Evolutionary conservation across 2,113 vertebrate species (phyloP).

Genomic region (Malurus melanocephalus): DNA sequence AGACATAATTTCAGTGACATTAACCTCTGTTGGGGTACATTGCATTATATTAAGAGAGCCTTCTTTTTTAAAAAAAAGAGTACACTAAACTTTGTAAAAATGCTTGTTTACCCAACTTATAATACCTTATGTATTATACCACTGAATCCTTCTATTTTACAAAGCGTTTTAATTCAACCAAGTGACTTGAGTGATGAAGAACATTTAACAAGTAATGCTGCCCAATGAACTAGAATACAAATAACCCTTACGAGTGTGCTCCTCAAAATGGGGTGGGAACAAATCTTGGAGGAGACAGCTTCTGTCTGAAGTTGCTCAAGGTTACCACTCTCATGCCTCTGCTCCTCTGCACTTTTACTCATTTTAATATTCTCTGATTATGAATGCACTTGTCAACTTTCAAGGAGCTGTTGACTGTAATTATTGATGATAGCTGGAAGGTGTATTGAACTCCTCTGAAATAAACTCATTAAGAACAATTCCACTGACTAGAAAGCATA

Average conservation of each 20-base stretch:
- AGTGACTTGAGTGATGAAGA: not conserved
- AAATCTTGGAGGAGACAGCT: not conserved
- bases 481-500: not conserved
- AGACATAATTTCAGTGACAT: not conserved
- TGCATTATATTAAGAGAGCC: not conserved
- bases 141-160: not conserved
- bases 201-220: not conserved
- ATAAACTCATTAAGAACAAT: slow-evolving; percentile 40
- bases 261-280: not conserved
- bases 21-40: not conserved
- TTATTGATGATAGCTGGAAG: not conserved
- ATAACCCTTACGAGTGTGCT: not conserved
- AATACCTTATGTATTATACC: not conserved
- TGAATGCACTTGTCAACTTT: not conserved
- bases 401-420: slow-evolving; percentile 1
- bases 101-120: not conserved
- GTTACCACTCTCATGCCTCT: not conserved
- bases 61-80: not conserved
- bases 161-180: not conserved
- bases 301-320: not conserved
- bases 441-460: not conserved
- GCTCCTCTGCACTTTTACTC: not conserved
- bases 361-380: not conserved
- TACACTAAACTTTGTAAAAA: not conserved
- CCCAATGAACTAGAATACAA: not conserved